These are phyloP conservation scores for Rhabdomys dilectus DNA, from an alignment of 2,113 vertebrate genomes.

Conservation along the genomic window DNA sequence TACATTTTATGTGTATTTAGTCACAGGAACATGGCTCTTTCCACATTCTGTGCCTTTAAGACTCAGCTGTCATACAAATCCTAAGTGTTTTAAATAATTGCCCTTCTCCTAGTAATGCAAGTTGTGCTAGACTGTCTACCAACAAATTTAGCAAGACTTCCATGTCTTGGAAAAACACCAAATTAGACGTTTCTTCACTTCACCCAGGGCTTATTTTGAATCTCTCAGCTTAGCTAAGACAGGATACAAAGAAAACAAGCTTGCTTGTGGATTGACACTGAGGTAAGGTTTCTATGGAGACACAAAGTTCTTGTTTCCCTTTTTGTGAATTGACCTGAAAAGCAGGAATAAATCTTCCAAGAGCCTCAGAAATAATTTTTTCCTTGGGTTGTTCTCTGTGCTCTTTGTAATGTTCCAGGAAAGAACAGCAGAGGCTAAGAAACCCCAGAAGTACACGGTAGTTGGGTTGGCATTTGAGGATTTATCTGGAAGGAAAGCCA, in stretches of 20 bases:
- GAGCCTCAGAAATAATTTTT: neutral
- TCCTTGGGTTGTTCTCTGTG: neutral
- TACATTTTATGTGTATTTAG: conserved; percentile 12
- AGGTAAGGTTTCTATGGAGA: conserved; percentile 61
- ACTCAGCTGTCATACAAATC: neutral
- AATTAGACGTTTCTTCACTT: conserved; percentile 58
- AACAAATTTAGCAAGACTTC: conserved; percentile 60
- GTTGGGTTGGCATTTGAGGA: neutral
- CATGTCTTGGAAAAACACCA: conserved; percentile 45
- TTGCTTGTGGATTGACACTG: neutral
- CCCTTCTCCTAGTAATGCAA: conserved; percentile 39
- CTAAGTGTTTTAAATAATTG: conserved; percentile 53
- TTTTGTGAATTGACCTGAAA: conserved; percentile 52
- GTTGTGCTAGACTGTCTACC: conserved; percentile 33
- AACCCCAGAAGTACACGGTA: neutral
- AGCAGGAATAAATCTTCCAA: neutral
- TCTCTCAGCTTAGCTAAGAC: neutral
- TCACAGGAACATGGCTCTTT: neutral
- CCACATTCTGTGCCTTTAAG: conserved; percentile 47
- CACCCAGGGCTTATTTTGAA: conserved; percentile 62
- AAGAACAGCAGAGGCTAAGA: neutral
- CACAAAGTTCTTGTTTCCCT: neutral
- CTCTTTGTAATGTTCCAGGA: conserved; percentile 29
- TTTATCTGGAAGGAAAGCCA: neutral
- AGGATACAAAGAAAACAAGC: conserved; percentile 55